Base-by-base conservation (phyloP, 1,140 invertebrate species). In the Dendroctonus ponderosae region DNA sequence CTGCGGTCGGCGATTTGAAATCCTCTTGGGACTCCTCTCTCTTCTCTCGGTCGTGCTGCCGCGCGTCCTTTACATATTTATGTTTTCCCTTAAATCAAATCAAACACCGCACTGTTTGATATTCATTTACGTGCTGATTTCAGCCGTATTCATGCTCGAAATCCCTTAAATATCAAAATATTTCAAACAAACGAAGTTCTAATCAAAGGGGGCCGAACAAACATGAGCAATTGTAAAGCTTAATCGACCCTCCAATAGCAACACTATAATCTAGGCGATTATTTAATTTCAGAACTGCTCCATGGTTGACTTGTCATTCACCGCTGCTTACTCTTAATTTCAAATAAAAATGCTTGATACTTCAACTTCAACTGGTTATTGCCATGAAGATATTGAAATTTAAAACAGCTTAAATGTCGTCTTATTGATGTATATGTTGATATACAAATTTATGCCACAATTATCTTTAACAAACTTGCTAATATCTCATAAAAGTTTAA, bases 1-100 rank as follows among this genome's bases (percentile, higher is more conserved):
- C 49, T 15, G 58, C 62, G 63, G 63, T 66, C 53, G 56, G 50
- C 59, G 37, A 69, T 66, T 69, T 53, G 37, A 37, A 56, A 62
- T 65, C 50, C 67, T 56, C 56, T 12, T 39, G 50, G 15, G 62
- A 52, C 3, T 51, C 12, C 61, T 37, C 26, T 41, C 37, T 51
- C 46, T 46, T 53, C 52, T 46, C 12, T 38, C 48, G 59, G 26
- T 52, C 38, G 44, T n/a, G 15, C 43, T 9, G 44, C 57, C 57
- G 42, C 50, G 42, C 49, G 67, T 69, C 67, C 67, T 63, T 62
- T 71, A 63, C 67, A 63, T 71, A 69, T 69, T 71, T 71, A 71
- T 71, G 66, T 69, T 63, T 71, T 71, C 70, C 63, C 51, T 60
- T 56, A 71, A 71, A 71, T 69, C 67, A 71, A 68, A 71, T 71